Evolutionary conservation across 2,888 invertebrate species (phyloP), one percentile per base, ranked within the genome.

Genomic region (Sinotaia quadrata): DNA sequence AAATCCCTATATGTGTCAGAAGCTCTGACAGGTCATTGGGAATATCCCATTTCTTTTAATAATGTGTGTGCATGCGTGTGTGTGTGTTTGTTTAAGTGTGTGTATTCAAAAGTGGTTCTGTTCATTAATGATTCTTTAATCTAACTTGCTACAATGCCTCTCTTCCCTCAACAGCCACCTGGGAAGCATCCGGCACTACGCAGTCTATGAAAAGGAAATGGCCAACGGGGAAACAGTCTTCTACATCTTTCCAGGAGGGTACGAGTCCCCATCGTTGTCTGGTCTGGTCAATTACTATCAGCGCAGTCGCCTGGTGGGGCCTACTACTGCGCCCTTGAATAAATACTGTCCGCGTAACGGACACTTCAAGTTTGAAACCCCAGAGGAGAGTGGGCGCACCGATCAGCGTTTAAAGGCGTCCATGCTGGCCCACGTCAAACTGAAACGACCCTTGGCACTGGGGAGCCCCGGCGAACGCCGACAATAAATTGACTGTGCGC

Each of bases 101-200:
- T n/a, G n/a, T n/a, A n/a, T n/a, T n/a, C n/a, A n/a, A n/a, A n/a
- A n/a, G n/a, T n/a, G n/a, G n/a, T n/a, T n/a, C n/a, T n/a, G n/a
- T n/a, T n/a, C n/a, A n/a, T n/a, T n/a, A n/a, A n/a, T n/a, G n/a
- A n/a, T n/a, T n/a, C n/a, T n/a, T n/a, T n/a, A n/a, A n/a, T n/a
- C n/a, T n/a, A n/a, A n/a, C n/a, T n/a, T n/a, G n/a, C n/a, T n/a
- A n/a, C n/a, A n/a, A n/a, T n/a, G n/a, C n/a, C n/a, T n/a, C n/a
- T n/a, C n/a, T 41, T 4, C 44, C n/a, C 12, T 15, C 5, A 24
- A n/a, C 65, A 65, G 65, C 47, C 65, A 65, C 34, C 54, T 65
- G 21, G 41, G 65, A 37, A 61, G 34, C 49, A 56, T 65, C 33
- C 41, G 65, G 5, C 65, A 65, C 44, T 65, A 65, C 44, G 56